These are phyloP conservation scores for Megaptera novaeangliae DNA, from an alignment of 2,113 vertebrate genomes.

Conservation along the genomic window DNA sequence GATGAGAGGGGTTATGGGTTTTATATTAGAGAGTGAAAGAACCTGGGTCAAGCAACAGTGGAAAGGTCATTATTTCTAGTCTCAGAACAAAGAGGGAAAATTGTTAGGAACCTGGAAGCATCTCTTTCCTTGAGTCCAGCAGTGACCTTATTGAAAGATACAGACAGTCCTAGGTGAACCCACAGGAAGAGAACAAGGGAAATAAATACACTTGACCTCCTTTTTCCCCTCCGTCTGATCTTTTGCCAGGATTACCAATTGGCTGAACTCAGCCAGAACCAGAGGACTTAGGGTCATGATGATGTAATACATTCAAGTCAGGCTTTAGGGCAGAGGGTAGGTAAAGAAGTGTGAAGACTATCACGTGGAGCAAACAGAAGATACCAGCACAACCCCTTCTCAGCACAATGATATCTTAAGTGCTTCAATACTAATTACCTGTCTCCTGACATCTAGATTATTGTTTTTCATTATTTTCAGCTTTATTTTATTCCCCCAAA, in stretches of 20 bases:
- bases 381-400: not conserved
- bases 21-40: not conserved
- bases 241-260: not conserved
- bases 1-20: not conserved
- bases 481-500: not conserved
- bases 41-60: not conserved
- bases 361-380: not conserved
- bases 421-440: not conserved
- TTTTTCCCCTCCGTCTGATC: not conserved
- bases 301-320: not conserved
- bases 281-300: not conserved
- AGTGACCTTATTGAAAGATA: not conserved
- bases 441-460: not conserved
- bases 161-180: not conserved
- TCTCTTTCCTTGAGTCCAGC: not conserved
- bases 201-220: not conserved
- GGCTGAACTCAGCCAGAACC: not conserved
- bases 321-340: not conserved
- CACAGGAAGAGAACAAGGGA: not conserved
- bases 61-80: not conserved
- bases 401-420: not conserved
- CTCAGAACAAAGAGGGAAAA: not conserved
- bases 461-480: not conserved
- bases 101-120: not conserved
- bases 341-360: not conserved